Evolutionary conservation across 2,888 invertebrate genomes (phyloP), one percentile per base, ranked within the genome.

Genomic region (Cyrtodaria siliqua): DNA sequence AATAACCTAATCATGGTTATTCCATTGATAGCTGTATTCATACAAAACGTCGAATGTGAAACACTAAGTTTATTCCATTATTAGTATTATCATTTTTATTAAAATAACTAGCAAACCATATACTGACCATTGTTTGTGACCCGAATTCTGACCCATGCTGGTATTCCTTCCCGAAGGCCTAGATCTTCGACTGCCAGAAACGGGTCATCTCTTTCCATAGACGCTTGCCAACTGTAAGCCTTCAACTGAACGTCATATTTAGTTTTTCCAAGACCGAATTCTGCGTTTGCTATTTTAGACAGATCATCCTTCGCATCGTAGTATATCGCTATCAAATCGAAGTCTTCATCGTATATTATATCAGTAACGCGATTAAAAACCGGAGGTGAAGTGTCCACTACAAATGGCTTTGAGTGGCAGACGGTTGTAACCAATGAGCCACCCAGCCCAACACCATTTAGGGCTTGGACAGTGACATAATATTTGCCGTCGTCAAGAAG

Each of bases 351-450:
- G 64, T 83, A 88, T 24, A 86, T 80, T 24, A 87, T 78, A 16
- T 85, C 84, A 16, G 76, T 78, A 9, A 87, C 81, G 6, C 78
- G 69, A 24, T 67, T 57, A 47, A 88, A 84, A 26, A 74, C 49
- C 4, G 88, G 88, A 3, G 85, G 83, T 1, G 84, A 79, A 12
- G 87, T 88, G 67, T 88, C 88, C 4, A 88, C 85, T 2, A 62
- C 81, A 27, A 88, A 69, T 2, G 88, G 87, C 6, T 76, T 79
- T 9, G 85, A 78, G 63, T 88, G 85, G 56, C 88, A 88, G 1
- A 88, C 87, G 6, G 88, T 87, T 1, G 86, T 87, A 0, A 88
- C 87, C 27, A 88, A 73, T 8, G 86, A 86, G 0, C 87, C 87
- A 9, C 87, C 88, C 50, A 83, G 74, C 16, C 84, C 79, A 8